phyloP scores from a whole-genome alignment of 2,113 vertebrate genomes.

The Potamarius usumacintae region DNA sequence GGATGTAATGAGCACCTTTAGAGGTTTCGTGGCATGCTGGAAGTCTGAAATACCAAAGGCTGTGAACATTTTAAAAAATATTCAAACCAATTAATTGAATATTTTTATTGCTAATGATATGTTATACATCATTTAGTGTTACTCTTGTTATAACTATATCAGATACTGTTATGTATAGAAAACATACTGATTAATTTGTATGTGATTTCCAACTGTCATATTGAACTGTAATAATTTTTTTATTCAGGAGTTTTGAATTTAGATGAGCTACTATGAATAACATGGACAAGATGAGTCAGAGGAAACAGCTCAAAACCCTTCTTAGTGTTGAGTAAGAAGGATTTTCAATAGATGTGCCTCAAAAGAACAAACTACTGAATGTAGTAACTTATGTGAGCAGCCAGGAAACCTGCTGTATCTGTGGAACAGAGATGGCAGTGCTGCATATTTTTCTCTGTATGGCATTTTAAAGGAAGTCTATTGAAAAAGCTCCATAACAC shows the following conservation, averaged over 20 bases:
- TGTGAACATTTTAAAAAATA: background rate
- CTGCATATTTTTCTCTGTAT: background rate
- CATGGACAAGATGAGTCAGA: conserved; percentile 24
- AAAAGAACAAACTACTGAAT: conserved; percentile 18
- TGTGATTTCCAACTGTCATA: background rate
- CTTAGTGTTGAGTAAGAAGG: background rate
- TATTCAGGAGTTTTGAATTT: background rate
- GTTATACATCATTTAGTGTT: background rate
- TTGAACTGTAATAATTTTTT: background rate
- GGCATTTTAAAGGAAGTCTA: background rate
- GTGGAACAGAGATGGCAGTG: background rate
- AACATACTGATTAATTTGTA: background rate
- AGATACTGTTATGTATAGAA: background rate
- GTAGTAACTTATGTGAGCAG: background rate
- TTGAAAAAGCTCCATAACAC: conserved; percentile 8
- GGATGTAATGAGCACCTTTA: conserved; percentile 1
- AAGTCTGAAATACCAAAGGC: background rate
- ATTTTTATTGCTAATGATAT: background rate
- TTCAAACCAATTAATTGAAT: background rate
- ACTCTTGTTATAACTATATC: background rate
- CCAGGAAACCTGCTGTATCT: conserved; percentile 9
- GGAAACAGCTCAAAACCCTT: background rate
- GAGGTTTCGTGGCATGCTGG: background rate
- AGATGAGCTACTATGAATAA: background rate
- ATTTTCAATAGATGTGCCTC: conserved; percentile 12